Evolutionary conservation across 1,140 invertebrate genomes (phyloP).

Genomic region (Vanessa tameamea): DNA sequence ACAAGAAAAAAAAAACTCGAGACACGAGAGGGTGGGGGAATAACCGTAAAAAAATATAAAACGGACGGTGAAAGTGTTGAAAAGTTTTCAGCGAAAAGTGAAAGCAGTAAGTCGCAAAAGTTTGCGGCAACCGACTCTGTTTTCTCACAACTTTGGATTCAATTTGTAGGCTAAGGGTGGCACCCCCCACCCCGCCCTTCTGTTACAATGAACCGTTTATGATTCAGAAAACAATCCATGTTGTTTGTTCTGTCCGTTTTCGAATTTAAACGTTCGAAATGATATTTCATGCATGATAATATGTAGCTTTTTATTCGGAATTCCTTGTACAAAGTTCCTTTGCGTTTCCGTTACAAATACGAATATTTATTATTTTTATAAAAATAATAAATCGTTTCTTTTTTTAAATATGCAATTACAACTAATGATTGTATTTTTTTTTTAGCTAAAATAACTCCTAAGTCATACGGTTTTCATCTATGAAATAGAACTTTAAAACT

Average conservation of each 20-base stretch:
- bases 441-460: too few species aligned
- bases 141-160: slow-evolving; percentile 71
- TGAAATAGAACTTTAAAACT: background rate
- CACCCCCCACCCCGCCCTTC: slow-evolving; percentile 17
- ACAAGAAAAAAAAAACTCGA: slow-evolving; percentile 27
- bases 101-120: slow-evolving; percentile 68
- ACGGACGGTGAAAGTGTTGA: slow-evolving; percentile 59
- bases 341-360: too few species aligned
- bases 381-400: too few species aligned
- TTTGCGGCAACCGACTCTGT: slow-evolving; percentile 66
- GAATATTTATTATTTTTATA: too few species aligned
- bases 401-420: too few species aligned
- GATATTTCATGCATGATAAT: slow-evolving; percentile 10
- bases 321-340: background rate
- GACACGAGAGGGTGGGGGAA: slow-evolving; percentile 10
- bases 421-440: too few species aligned
- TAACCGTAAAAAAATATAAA: slow-evolving; percentile 40
- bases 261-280: slow-evolving; percentile 26
- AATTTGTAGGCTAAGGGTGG: slow-evolving; percentile 55
- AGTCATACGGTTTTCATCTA: too few species aligned
- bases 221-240: slow-evolving; percentile 47
- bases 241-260: slow-evolving; percentile 37
- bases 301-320: background rate
- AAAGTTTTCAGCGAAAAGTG: slow-evolving; percentile 67
- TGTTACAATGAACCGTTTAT: slow-evolving; percentile 54